phyloP scores from a whole-genome alignment of 2,113 vertebrate genomes.

The Dicrurus megarhynchus region DNA sequence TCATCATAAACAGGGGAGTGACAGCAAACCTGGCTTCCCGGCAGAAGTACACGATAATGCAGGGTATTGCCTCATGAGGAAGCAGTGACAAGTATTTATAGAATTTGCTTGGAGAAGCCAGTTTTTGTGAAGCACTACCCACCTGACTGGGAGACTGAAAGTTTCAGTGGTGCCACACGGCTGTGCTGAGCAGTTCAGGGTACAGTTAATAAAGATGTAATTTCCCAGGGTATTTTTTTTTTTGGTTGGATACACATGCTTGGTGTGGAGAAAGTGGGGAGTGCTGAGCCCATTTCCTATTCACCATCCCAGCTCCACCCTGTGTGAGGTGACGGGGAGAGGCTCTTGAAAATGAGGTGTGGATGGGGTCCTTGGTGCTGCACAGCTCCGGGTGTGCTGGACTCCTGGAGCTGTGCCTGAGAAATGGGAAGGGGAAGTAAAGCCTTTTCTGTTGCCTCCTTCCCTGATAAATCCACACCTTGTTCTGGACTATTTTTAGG shows the following conservation, averaged over 20 bases:
- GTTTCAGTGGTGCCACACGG: background rate
- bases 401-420: background rate
- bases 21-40: background rate
- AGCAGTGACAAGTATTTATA: background rate
- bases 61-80: background rate
- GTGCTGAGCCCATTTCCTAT: background rate
- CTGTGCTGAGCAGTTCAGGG: background rate
- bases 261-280: background rate
- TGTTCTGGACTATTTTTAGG: conserved; percentile 66
- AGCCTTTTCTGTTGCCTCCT: background rate
- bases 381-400: accelerated
- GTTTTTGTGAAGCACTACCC: background rate
- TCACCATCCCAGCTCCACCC: background rate
- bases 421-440: background rate
- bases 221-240: background rate
- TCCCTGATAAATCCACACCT: conserved; percentile 48
- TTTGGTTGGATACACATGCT: background rate
- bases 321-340: background rate
- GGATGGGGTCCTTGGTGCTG: background rate
- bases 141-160: background rate
- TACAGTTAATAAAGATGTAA: background rate
- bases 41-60: background rate
- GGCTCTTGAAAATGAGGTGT: background rate
- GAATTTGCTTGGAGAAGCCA: background rate
- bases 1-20: background rate